Conservation (phyloP, 2,113 vertebrate species). For the Pao palembangensis region DNA sequence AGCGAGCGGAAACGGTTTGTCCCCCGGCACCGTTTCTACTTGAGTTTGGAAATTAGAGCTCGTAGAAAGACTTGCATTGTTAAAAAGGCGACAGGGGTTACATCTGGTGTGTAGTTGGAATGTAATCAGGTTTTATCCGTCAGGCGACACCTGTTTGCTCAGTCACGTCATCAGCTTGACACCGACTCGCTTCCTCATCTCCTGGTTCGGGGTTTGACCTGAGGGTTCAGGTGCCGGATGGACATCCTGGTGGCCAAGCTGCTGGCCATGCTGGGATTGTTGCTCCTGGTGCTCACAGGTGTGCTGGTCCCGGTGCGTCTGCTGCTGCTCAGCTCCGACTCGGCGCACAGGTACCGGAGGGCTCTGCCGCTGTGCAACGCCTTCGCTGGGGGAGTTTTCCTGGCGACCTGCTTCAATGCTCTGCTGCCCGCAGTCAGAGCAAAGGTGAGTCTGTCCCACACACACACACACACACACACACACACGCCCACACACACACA, state of each 20-base stretch:
- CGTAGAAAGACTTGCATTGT: no score
- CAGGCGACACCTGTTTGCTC: no score
- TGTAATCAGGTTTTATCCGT: no score
- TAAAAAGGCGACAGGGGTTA: no score
- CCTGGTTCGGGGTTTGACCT: background rate
- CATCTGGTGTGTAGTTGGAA: no score
- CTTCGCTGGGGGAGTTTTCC: slow-evolving; percentile 88
- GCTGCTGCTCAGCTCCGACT: slow-evolving; percentile 76
- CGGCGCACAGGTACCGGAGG: slow-evolving; percentile 75
- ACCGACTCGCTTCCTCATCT: no score
- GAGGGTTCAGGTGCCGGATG: slow-evolving; percentile 55
- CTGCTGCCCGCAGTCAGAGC: slow-evolving; percentile 84
- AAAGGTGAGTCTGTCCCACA: slow-evolving; percentile 74
- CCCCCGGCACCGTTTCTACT: no score
- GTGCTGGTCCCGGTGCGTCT: slow-evolving; percentile 84
- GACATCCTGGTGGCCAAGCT: slow-evolving; percentile 81
- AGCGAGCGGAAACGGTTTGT: no score
- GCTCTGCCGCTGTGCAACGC: slow-evolving; percentile 82
- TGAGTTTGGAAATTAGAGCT: no score
- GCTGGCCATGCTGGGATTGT: slow-evolving; percentile 82
- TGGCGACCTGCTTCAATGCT: slow-evolving; percentile 91
- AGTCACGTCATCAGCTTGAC: background rate
- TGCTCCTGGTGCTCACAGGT: slow-evolving; percentile 82
- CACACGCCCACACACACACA: background rate
- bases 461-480: background rate